phyloP scores from a whole-genome alignment of 2,113 vertebrate genomes.

The Sisor rabdophorus region DNA sequence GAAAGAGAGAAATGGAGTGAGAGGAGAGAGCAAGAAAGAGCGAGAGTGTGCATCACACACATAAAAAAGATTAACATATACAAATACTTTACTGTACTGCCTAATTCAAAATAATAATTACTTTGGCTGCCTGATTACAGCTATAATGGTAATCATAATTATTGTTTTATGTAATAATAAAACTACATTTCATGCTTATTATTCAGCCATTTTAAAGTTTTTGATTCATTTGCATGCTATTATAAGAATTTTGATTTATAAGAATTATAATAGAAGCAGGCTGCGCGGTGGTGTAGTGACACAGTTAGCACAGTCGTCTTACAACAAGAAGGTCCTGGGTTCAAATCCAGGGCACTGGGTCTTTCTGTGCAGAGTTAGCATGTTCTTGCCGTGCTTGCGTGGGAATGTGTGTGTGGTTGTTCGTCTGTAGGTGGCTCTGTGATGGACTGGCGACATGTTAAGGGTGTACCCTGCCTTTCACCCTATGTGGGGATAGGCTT shows the following conservation, averaged over 20 bases:
- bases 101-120: slow-evolving; percentile 2
- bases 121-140: neutral
- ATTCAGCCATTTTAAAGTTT: neutral
- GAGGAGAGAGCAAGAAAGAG: neutral
- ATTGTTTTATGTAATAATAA: neutral
- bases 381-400: no score
- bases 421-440: no score
- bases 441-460: no score
- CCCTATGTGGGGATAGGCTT: no score
- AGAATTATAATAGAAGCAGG: neutral
- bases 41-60: neutral
- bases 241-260: neutral
- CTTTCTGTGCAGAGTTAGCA: no score
- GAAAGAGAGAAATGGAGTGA: slow-evolving; percentile 1
- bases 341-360: no score
- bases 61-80: neutral
- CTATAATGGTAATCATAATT: neutral
- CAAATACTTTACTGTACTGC: neutral
- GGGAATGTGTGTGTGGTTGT: no score
- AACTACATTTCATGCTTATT: neutral
- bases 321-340: no score
- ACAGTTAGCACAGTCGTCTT: no score
- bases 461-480: no score
- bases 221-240: neutral
- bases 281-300: no score